Evolutionary conservation across 2,797 vertebrate genomes (phyloP).

Genomic region (Paramormyrops hopkinsi): DNA sequence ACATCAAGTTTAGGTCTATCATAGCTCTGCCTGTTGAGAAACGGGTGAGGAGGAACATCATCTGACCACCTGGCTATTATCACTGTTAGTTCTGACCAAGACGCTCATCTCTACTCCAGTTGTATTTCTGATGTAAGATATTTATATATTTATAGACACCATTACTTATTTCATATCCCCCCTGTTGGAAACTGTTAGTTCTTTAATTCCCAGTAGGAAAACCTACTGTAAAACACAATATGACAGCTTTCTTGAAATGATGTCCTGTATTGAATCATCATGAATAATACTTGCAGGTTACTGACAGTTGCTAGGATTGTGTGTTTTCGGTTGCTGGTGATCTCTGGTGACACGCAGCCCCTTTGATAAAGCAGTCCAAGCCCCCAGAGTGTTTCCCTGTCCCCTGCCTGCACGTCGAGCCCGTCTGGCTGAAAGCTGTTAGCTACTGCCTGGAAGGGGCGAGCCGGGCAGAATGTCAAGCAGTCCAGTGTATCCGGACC

Average conservation of each 20-base stretch:
- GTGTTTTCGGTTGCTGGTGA: not conserved
- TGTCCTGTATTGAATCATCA: not conserved
- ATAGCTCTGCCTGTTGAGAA: not conserved
- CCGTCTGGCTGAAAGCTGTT: not conserved
- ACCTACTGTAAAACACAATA: not conserved
- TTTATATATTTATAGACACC: not conserved
- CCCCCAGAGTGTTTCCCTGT: not conserved
- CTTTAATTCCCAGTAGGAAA: not conserved
- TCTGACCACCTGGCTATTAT: not conserved
- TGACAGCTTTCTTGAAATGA: not conserved
- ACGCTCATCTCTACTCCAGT: not conserved
- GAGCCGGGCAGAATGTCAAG: not conserved
- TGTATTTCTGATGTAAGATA: not conserved
- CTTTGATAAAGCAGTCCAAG: not conserved
- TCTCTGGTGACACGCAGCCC: not conserved
- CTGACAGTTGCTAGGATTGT: not conserved
- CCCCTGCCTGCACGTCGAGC: not conserved
- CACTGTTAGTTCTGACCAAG: not conserved
- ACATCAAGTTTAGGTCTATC: not conserved
- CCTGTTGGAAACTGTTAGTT: not conserved
- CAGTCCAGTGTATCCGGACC: not conserved
- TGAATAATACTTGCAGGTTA: not conserved
- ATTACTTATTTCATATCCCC: not conserved
- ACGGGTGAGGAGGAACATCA: not conserved
- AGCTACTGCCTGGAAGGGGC: not conserved